Evolutionary conservation across 2,888 invertebrate species (phyloP), one percentile per base, ranked within the genome.

Genomic region (Proisotoma minuta): DNA sequence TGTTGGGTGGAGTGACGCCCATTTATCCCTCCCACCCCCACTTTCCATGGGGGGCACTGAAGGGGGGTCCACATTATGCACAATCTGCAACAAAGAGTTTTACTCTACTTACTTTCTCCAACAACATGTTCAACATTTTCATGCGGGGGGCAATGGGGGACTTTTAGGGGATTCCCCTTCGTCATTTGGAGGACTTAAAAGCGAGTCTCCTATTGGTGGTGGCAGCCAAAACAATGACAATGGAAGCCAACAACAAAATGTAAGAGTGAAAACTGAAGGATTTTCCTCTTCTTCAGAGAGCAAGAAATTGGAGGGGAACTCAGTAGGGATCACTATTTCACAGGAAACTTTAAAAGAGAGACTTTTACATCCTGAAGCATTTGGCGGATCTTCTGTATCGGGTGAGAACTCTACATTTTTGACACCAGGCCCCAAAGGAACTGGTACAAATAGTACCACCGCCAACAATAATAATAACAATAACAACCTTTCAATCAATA

Each of bases 21-120:
- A 43, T 12, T 20, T 59, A 18, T 59, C 57, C 34, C 58, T 60
- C 23, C 65, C 65, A 23, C 61, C 59, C 3, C 48, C 59, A 39
- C 18, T 40, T n/a, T n/a, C 23, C 4, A 26, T 43, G 5, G 54
- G 34, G 18, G 22, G 20, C 18, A 34, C 28, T 8, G 47, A 75
- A 75, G 34, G 75, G 75, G 62, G 57, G 20, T 57, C 26, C 24
- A 40, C 61, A n/a, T 61, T 59, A 23, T 90, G 90, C 76, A 84
- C 82, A 60, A 78, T 87, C 18, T 91, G 90, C 74, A 84, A 84
- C 34, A 84, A 84, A 67, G 87, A 87, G 69, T 83, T 85, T 75
- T 87, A 87, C 68, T 85, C 87, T 75, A 84, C 86, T 70, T 85
- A 85, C 74, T 85, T 85, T 62, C 79, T 91, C 34, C 84, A 85